Base-by-base conservation (phyloP, 2,113 vertebrate species). In the Aspidoscelis tigris region DNA sequence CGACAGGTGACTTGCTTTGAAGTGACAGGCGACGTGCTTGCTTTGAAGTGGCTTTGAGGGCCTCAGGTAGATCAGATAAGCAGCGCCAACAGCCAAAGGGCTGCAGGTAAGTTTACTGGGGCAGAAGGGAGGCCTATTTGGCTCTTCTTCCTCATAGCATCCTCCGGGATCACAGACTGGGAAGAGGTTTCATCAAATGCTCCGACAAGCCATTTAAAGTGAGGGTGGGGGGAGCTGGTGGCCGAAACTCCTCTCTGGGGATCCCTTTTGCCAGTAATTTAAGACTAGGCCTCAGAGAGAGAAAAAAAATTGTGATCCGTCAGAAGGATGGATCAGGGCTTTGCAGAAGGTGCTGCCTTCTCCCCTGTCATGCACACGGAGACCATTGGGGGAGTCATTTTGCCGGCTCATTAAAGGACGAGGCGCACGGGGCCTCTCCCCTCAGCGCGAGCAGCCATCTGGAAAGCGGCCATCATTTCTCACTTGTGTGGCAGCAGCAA, bases 401-500 rank as follows among this genome's bases (percentile, higher is more conserved):
- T 1, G 50, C 50, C n/a, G 20, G n/a, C 1, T 3, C 18, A 58
- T 81, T 24, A 81, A 41, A 43, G 39, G 6, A 21, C 33, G 33
- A 70, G 33, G 14, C 11, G 10, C 20, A 2, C 4, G 43, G 43
- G 12, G 50, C 53, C 3, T 1, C 10, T 16, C 16, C 55, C 12
- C 22, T 50, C 88, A 84, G 88, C 86, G 58, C 74, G 83, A 73
- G 88, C 26, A n/a, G 82, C 8, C 50, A 77, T 84, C 85, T 89
- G 88, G 87, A 84, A 92, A 71, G 90, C 1, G 16, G 84, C 86
- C 82, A 88, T 90, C 84, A 88, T 89, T 92, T 61, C 88, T 93
- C 88, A 90, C 1, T 20, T 16, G 3, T 1, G 18, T 74, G 0
- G 84, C 18, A 43, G 89, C 44, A 89, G 90, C 84, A 44, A 86